Evolutionary conservation across 2,797 vertebrate genomes (phyloP).

Genomic region (Gymnothorax javanicus): DNA sequence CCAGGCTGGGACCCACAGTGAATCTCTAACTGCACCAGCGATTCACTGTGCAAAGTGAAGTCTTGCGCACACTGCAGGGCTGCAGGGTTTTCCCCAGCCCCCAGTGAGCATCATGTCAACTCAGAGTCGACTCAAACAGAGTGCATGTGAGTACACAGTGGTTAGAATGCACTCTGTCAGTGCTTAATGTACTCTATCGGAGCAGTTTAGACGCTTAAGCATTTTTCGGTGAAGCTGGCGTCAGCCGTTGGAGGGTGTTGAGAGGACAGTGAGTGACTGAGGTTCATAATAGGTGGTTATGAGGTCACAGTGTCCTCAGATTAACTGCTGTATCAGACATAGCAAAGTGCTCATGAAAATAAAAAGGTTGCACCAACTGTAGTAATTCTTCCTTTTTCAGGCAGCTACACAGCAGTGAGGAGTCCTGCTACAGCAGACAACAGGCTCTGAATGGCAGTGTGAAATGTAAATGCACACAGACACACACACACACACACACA

Average conservation of each 20-base stretch:
- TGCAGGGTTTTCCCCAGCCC: background rate
- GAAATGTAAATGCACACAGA: background rate
- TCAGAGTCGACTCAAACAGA: background rate
- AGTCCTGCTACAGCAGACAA: slow-evolving; percentile 14
- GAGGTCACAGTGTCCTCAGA: background rate
- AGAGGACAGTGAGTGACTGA: background rate
- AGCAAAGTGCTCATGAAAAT: slow-evolving; percentile 11
- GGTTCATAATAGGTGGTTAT: background rate
- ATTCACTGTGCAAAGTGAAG: background rate
- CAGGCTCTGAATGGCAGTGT: slow-evolving; percentile 1
- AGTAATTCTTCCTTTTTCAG: slow-evolving; percentile 19
- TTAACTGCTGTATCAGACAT: background rate
- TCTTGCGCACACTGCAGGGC: background rate
- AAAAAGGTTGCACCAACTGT: background rate
- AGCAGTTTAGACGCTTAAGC: too few relatives aligned
- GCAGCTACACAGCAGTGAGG: background rate
- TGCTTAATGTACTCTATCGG: too few relatives aligned
- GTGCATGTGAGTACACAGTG: too few relatives aligned
- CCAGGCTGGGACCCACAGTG: background rate
- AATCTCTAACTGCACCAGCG: background rate
- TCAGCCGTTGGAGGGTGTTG: too few relatives aligned
- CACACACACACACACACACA: background rate
- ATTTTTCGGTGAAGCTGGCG: too few relatives aligned
- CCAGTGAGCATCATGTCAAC: background rate
- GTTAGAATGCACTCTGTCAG: too few relatives aligned